A percentile compares a stretch with the other conserved stretches of the same genome.
Evolutionary conservation across 2,113 vertebrate genomes (phyloP).

Genomic region (Aptenodytes patagonicus): DNA sequence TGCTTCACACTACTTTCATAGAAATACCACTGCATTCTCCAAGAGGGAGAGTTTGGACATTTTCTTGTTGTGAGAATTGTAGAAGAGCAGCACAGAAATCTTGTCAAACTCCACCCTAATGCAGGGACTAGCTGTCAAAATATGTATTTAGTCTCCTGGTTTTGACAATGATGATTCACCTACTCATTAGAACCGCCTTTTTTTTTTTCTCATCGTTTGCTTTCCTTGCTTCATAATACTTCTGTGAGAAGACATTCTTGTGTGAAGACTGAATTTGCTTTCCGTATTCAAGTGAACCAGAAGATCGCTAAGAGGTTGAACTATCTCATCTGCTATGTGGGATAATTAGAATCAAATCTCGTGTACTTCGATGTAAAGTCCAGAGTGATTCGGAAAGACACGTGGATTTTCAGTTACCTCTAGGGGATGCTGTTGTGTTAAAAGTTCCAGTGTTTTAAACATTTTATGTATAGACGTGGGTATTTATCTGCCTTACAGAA

Average conservation of each 20-base stretch:
- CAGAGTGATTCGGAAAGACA: not conserved
- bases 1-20: not conserved
- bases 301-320: not conserved
- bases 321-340: not conserved
- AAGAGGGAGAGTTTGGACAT: not conserved
- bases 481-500: not conserved
- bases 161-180: not conserved
- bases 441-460: not conserved
- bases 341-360: not conserved
- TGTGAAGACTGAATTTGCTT: not conserved
- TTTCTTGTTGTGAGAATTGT: not conserved
- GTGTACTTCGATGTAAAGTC: too few species aligned
- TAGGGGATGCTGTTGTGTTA: slow-evolving; percentile 72
- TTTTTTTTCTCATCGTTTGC: not conserved
- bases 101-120: not conserved
- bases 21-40: not conserved
- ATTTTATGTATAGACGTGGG: rapidly evolving
- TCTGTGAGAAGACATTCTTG: not conserved
- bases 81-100: not conserved
- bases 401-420: not conserved
- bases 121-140: not conserved
- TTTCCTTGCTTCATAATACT: not conserved
- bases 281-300: not conserved
- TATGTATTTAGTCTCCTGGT: not conserved
- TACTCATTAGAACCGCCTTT: not conserved